phyloP scores from a whole-genome alignment of 1,140 invertebrate species.

The Drosophila varians region DNA sequence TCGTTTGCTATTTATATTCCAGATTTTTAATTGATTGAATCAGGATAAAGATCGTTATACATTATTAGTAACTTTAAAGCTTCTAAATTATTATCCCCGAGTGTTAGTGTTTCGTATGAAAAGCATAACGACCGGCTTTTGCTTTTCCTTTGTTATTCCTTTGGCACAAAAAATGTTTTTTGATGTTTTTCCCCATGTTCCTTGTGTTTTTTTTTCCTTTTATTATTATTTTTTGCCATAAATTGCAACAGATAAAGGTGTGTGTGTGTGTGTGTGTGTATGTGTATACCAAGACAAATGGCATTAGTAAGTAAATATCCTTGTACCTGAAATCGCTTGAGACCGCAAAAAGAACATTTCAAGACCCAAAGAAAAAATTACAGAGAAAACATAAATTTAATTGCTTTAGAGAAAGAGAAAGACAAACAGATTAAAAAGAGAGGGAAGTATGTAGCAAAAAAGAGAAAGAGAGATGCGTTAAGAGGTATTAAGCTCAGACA shows the following conservation, averaged over 20 bases:
- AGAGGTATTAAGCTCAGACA: background rate
- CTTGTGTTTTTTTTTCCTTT: constrained; percentile 12
- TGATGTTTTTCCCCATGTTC: constrained; percentile 36
- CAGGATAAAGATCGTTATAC: too few relatives aligned
- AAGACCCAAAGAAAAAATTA: background rate
- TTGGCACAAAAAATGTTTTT: constrained; percentile 74
- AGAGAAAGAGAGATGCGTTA: background rate
- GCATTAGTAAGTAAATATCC: constrained; percentile 28
- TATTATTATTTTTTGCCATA: constrained; percentile 30
- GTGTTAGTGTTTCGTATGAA: background rate
- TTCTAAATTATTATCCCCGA: background rate
- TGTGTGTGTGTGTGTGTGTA: constrained; percentile 15
- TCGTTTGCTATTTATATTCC: background rate
- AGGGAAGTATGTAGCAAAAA: background rate
- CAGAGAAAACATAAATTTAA: constrained; percentile 24
- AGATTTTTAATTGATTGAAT: too few relatives aligned
- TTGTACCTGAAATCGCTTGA: constrained; percentile 12
- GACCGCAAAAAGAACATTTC: constrained; percentile 4
- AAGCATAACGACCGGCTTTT: constrained; percentile 59
- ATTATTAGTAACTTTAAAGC: too few relatives aligned
- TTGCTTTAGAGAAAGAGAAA: constrained; percentile 25
- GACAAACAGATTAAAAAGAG: constrained; percentile 16
- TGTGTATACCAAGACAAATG: constrained; percentile 31
- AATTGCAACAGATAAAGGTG: constrained; percentile 57
- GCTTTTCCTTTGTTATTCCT: constrained; percentile 66